Evolutionary conservation across 1,140 invertebrate genomes (phyloP), one percentile per base, ranked within the genome.

Genomic region (Zophobas morio): DNA sequence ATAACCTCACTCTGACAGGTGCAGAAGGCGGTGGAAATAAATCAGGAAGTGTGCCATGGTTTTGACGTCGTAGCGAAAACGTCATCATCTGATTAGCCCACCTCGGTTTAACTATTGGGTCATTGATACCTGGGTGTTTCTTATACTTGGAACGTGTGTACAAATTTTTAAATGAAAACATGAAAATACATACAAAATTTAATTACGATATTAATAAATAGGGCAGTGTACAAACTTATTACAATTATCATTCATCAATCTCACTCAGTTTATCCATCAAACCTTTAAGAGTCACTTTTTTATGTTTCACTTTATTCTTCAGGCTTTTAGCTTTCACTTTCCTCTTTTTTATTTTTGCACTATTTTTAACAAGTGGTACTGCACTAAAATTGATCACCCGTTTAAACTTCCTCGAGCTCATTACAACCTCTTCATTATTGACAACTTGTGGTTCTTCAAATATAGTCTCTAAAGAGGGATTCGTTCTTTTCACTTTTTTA

Each of bases 321-420:
- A 51, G 60, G 37, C 66, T 57, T 63, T 78, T 74, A 20, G 77
- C 77, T 63, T 78, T 78, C 36, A 54, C 34, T 34, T 37, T 36
- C 4, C 77, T 34, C 53, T 74, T 78, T 46, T 75, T 78, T 1
- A 78, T 47, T 56, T 78, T 78, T 1, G 32, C 37, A 42, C 70
- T 78, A 35, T 78, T 74, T 56, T 51, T 36, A 1, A 42, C 6
- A 36, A 20, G 20, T 20, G 47, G 39, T 32, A 70, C 36, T n/a
- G 20, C 46, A 37, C 34, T 70, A 56, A 78, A 78, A 8, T 78
- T 51, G 20, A 78, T 78, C 37, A 32, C 40, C 35, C 77, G 49
- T 33, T 63, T 63, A 34, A 70, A 78, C 54, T 75, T 78, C 20
- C 77, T 66, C 3, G 54, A 20, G 34, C 77, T 78, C 77, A 78